phyloP scores from a whole-genome alignment of 2,888 invertebrate genomes.

The Elysia crispata region DNA sequence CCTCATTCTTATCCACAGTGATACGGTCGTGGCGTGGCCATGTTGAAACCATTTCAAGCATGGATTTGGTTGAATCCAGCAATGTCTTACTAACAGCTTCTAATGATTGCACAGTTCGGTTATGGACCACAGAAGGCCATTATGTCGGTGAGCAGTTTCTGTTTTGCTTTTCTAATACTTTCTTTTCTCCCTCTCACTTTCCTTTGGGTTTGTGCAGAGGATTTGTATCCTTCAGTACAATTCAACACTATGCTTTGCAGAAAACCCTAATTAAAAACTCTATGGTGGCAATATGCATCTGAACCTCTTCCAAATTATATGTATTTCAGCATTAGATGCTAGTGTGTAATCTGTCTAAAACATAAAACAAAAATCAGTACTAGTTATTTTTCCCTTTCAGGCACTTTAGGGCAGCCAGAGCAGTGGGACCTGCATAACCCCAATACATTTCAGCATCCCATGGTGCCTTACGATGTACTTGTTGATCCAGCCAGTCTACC shows the following conservation, averaged over 20 bases:
- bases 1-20: conserved; percentile 60
- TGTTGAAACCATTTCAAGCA: conserved; percentile 72
- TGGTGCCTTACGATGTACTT: conserved; percentile 78
- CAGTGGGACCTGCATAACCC: conserved; percentile 76
- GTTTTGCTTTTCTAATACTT: not conserved
- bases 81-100: conserved; percentile 75
- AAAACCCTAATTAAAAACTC: too few relatives aligned
- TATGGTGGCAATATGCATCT: too few relatives aligned
- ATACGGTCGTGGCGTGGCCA: conserved; percentile 76
- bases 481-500: conserved; percentile 77
- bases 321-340: too few relatives aligned
- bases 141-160: conserved; percentile 72
- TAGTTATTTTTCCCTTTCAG: too few relatives aligned
- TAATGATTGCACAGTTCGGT: conserved; percentile 75
- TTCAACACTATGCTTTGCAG: too few relatives aligned
- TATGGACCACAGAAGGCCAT: conserved; percentile 76
- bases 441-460: conserved; percentile 76
- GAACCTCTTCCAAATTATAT: too few relatives aligned
- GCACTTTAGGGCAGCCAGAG: conserved; percentile 77
- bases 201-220: too few relatives aligned
- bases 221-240: too few relatives aligned
- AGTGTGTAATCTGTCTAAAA: too few relatives aligned
- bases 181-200: too few relatives aligned
- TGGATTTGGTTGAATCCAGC: conserved; percentile 74
- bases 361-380: too few relatives aligned